These are phyloP conservation scores for Nicator chloris DNA, from an alignment of 2,113 vertebrate species.

Conservation along the genomic window DNA sequence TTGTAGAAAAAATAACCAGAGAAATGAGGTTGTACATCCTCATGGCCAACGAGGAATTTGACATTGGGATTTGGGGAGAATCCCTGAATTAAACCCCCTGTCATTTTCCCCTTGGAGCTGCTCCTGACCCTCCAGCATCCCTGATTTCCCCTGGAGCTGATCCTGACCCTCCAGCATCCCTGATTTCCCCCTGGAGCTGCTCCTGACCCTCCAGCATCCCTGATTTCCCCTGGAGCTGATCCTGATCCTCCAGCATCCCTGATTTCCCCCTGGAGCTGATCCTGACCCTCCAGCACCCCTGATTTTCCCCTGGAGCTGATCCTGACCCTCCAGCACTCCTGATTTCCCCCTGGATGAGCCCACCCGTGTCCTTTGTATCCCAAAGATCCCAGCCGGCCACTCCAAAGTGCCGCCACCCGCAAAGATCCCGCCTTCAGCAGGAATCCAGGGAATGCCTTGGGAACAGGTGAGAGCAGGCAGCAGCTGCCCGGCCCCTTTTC, in stretches of 20 bases:
- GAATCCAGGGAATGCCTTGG: background rate
- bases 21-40: background rate
- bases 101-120: background rate
- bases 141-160: too few species aligned
- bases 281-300: background rate
- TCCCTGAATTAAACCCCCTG: background rate
- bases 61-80: background rate
- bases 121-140: too few species aligned
- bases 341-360: background rate
- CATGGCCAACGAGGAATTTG: fast-evolving
- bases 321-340: background rate
- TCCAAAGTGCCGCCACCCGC: background rate
- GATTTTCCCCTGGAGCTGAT: background rate
- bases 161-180: too few species aligned
- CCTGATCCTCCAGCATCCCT: too few species aligned
- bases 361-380: background rate
- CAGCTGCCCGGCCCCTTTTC: background rate
- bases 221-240: too few species aligned
- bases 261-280: too few species aligned
- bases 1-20: background rate
- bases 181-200: background rate
- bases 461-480: background rate
- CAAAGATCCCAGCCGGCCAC: background rate
- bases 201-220: too few species aligned
- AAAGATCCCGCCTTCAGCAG: background rate